Evolutionary conservation across 2,797 vertebrate species (phyloP).

Genomic region (Apogon talboti): DNA sequence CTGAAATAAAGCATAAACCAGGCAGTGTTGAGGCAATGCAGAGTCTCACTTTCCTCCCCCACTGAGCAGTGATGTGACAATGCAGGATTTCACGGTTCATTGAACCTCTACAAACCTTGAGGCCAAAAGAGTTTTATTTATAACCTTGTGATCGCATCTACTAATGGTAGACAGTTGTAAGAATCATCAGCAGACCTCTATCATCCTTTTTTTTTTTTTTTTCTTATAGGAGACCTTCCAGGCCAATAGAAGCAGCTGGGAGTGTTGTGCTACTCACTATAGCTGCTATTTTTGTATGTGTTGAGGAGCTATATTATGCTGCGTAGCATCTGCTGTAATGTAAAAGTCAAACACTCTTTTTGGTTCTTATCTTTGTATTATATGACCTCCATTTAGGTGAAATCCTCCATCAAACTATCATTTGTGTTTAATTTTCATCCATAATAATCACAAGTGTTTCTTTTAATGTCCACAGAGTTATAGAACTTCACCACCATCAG

Average conservation of each 20-base stretch:
- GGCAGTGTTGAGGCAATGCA: conserved; percentile 30
- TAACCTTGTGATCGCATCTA: conserved; percentile 60
- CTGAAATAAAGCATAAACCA: conserved; percentile 47
- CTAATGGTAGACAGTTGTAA: conserved; percentile 38
- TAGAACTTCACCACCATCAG: no score
- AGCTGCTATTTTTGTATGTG: not conserved
- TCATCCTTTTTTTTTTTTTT: not conserved
- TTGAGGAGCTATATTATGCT: not conserved
- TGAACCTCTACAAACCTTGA: conserved; percentile 62
- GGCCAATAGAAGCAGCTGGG: conserved; percentile 12
- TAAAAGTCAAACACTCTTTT: not conserved
- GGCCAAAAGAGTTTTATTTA: conserved; percentile 75
- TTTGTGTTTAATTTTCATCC: not conserved
- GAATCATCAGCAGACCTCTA: conserved; percentile 8
- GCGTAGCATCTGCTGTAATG: conserved; percentile 5
- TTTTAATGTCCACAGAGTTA: no score
- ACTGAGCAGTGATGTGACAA: conserved; percentile 71
- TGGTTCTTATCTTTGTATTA: not conserved
- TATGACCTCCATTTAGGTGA: not conserved
- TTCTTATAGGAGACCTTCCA: not conserved
- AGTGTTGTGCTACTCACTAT: not conserved
- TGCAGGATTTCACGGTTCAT: conserved; percentile 69
- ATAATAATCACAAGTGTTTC: not conserved
- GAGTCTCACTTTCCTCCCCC: conserved; percentile 58
- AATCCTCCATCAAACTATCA: not conserved